These are phyloP conservation scores for Acanthurus tractus DNA, from an alignment of 2,797 vertebrate species.

Conservation along the genomic window DNA sequence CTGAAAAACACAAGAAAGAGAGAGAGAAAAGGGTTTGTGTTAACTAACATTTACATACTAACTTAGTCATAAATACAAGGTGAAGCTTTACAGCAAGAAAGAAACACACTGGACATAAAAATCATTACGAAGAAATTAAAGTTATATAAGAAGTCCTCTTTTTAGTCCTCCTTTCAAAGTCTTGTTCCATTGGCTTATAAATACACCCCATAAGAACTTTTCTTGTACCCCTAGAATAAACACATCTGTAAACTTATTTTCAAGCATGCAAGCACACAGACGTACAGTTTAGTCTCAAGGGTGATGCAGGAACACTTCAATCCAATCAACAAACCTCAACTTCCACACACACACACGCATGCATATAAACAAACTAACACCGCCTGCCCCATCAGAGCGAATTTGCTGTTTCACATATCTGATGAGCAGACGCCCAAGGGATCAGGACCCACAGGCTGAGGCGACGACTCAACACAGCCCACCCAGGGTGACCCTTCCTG, in stretches of 20 bases:
- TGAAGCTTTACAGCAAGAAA: neutral
- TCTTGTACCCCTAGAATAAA: neutral
- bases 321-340: neutral
- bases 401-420: constrained; percentile 40
- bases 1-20: constrained; percentile 61
- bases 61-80: neutral
- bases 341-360: constrained; percentile 7
- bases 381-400: neutral
- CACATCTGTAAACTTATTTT: neutral
- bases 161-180: neutral
- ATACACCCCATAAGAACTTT: neutral
- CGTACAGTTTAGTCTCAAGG: neutral
- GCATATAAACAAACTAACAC: constrained; percentile 6
- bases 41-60: constrained; percentile 3
- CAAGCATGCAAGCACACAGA: neutral
- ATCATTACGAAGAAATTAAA: neutral
- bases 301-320: neutral
- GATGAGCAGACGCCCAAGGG: constrained; percentile 36
- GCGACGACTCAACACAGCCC: constrained; percentile 45
- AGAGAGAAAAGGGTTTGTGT: constrained; percentile 13
- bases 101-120: neutral
- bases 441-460: constrained; percentile 40
- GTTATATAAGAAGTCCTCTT: neutral
- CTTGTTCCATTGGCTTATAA: neutral
- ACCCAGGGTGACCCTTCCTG: constrained; percentile 60